phyloP scores from a whole-genome alignment of 2,797 vertebrate species.

The Coregonus ussuriensis region DNA sequence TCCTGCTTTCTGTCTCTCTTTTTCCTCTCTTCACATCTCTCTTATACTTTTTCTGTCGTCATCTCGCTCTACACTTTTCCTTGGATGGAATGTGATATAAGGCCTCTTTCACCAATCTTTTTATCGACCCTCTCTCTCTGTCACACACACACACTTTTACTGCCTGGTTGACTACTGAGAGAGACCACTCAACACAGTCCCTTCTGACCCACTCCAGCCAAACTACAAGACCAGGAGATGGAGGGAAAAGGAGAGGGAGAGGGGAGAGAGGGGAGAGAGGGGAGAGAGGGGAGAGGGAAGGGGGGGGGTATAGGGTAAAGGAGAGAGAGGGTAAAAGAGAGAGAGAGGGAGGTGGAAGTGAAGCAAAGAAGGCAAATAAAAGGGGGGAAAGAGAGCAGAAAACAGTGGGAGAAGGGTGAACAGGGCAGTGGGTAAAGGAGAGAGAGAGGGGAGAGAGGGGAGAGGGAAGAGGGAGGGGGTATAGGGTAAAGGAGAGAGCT shows the following conservation, averaged over 20 bases:
- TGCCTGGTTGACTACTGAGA: background rate
- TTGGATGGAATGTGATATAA: too few species aligned
- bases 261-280: constrained; percentile 10
- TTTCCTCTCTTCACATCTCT: too few species aligned
- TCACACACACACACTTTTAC: background rate
- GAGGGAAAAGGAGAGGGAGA: background rate
- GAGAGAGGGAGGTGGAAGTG: too few species aligned
- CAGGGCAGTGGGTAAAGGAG: too few species aligned
- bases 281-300: background rate
- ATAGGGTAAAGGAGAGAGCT: too few species aligned
- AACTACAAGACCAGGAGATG: constrained; percentile 8
- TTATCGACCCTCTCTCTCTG: too few species aligned
- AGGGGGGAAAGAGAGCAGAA: background rate
- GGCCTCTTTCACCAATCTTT: too few species aligned
- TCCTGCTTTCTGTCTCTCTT: too few species aligned
- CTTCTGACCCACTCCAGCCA: constrained; percentile 14
- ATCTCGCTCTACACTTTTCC: background rate
- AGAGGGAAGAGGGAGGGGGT: too few species aligned
- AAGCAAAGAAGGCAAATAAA: too few species aligned
- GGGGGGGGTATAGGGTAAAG: background rate
- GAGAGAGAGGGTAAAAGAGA: too few species aligned
- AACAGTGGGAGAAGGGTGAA: background rate
- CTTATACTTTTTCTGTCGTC: too few species aligned
- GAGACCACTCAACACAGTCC: constrained; percentile 4
- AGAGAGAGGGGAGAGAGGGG: background rate